Conservation (phyloP, 2,113 vertebrate species). For the Dinomys branickii region DNA sequence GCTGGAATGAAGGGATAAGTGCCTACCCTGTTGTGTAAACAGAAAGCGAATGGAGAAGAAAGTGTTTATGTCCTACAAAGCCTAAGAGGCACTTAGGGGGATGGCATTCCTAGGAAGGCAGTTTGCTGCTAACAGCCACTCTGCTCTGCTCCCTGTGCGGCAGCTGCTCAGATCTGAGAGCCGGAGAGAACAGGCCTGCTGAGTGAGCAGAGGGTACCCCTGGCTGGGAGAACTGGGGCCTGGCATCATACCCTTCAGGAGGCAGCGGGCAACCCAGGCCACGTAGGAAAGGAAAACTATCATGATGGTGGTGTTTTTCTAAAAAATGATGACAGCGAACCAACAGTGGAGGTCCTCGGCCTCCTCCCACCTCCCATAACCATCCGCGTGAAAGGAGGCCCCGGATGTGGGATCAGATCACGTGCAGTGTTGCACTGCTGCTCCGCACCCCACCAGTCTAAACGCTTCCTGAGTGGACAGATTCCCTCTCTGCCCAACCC, state of each 20-base stretch:
- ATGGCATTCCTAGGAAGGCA: background rate
- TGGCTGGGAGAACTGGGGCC: background rate
- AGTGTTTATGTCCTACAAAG: conserved; percentile 26
- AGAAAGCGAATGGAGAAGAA: conserved; percentile 36
- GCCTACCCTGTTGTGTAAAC: conserved; percentile 56
- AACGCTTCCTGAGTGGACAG: rapidly evolving
- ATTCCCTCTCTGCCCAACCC: rapidly evolving
- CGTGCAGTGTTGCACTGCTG: rapidly evolving
- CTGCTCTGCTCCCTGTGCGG: background rate
- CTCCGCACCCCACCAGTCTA: background rate
- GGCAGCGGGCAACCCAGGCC: background rate
- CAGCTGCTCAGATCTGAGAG: background rate
- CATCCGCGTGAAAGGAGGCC: background rate
- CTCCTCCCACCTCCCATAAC: background rate
- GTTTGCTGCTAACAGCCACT: background rate
- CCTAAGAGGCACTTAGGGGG: conserved; percentile 32
- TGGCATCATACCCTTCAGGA: rapidly evolving
- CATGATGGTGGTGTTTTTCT: too few species aligned
- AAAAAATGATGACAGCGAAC: background rate
- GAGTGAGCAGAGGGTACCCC: rapidly evolving
- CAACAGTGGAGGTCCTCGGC: background rate
- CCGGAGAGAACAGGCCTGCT: rapidly evolving
- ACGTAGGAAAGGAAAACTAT: rapidly evolving
- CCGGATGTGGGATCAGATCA: background rate
- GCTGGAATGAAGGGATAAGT: conserved; percentile 38